Conservation (phyloP, 2,113 vertebrate genomes). For the Zosterops lateralis region DNA sequence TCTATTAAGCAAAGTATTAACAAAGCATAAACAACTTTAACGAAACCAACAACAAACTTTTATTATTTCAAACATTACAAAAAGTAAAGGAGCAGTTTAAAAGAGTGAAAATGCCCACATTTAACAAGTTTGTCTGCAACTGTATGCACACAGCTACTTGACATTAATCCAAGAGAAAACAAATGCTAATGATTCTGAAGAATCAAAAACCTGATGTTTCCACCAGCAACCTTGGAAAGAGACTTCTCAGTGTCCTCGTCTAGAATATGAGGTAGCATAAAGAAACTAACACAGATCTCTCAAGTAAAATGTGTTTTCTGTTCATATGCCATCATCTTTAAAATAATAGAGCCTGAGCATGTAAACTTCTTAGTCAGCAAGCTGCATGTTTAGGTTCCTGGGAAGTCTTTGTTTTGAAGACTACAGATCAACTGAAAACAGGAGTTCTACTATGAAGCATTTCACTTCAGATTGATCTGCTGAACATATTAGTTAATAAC, state of each 20-base stretch:
- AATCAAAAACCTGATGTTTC: not conserved
- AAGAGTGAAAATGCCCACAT: not conserved
- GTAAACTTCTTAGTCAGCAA: not conserved
- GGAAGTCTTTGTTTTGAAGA: not conserved
- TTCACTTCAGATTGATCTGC: not conserved
- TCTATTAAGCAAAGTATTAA: not conserved
- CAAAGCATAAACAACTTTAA: not conserved
- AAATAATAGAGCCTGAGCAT: not conserved
- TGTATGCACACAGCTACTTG: not conserved
- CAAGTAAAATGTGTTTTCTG: not conserved
- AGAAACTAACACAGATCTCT: not conserved
- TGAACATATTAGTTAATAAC: not conserved
- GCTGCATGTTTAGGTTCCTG: not conserved
- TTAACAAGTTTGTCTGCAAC: not conserved
- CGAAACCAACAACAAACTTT: not conserved
- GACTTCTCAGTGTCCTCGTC: not conserved
- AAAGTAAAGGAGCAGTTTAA: not conserved
- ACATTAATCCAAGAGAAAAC: not conserved
- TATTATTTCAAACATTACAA: constrained; percentile 40
- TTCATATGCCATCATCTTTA: not conserved
- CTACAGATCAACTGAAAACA: not conserved
- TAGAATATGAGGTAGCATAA: not conserved
- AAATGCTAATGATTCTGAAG: not conserved
- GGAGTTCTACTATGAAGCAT: not conserved
- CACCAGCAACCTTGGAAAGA: not conserved